Percentiles rank a stretch among this genome's conserved stretches.
Conservation (phyloP, 1,140 invertebrate species). For the Eueides isabella region DNA sequence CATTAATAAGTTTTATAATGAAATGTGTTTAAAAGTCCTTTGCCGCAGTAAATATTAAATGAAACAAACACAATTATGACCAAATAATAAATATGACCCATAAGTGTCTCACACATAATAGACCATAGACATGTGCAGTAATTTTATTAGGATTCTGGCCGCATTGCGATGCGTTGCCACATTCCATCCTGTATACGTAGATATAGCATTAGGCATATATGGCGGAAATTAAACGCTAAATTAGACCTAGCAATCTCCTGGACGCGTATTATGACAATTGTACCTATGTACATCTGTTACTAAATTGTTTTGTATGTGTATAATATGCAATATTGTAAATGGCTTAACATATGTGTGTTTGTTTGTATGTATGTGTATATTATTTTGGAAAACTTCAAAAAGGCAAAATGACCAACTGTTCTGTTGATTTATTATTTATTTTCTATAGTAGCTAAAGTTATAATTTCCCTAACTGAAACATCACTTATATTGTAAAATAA, state of each 20-base stretch:
- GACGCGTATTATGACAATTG: slow-evolving; percentile 20
- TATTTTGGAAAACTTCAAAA: too few species aligned
- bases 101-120: slow-evolving; percentile 16
- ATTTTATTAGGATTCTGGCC: slow-evolving; percentile 38
- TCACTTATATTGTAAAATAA: too few species aligned
- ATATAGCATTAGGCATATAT: slow-evolving; percentile 19
- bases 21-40: too few species aligned
- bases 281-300: slow-evolving; percentile 7
- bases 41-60: neutral
- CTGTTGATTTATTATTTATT: too few species aligned
- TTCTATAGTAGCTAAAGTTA: too few species aligned
- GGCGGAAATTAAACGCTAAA: slow-evolving; percentile 38
- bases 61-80: neutral
- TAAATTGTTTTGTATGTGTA: neutral
- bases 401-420: too few species aligned
- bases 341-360: neutral
- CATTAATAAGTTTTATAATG: too few species aligned
- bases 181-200: slow-evolving; percentile 26
- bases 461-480: too few species aligned
- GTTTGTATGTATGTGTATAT: too few species aligned
- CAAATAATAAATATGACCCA: neutral
- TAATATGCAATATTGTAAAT: neutral
- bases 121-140: slow-evolving; percentile 19
- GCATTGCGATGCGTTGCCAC: slow-evolving; percentile 36
- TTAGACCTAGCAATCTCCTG: slow-evolving; percentile 33